Base-by-base conservation (phyloP, 1,140 invertebrate species). In the Camponotus floridanus region DNA sequence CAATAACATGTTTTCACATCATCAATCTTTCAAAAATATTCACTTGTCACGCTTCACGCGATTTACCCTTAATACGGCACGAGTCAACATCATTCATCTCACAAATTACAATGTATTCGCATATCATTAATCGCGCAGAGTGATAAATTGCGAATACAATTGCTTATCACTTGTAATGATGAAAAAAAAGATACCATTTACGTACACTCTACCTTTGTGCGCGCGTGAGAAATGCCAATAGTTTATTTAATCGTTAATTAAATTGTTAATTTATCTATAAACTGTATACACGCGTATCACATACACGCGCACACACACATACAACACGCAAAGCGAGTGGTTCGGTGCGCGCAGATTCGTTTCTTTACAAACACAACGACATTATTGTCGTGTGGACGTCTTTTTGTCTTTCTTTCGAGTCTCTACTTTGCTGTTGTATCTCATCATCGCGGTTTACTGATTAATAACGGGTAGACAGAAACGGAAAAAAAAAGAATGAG, bases 341-440 rank as follows among this genome's bases (percentile, higher is more conserved):
- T 92, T 95, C 94, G 94, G 94, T 95, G 94, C 94, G 94, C 94
- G 91, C 91, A 93, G 88, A 92, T 94, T 93, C 93, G 92, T 94
- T 94, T 94, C 92, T 94, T 94, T 93, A 93, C 79, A 59, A 33
- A 81, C 68, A 61, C 92, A 91, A 83, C 85, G 57, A 73, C 59
- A 65, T 81, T 36, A 39, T 88, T 76, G 80, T 76, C 88, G 88
- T 74, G 76, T 59, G 74, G 68, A 39, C 33, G 81, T 71, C 68
- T 85, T 88, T 88, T 76, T 86, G 81, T 86, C 68, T 88, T 81
- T 74, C 61, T 61, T 70, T 42, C 31, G 64, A 80, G 67, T 76
- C 33, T 71, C 59, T 36, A 65, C n/a, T 83, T 76, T 68, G 11
- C 26, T 67, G 81, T 91, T 85, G 76, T 51, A 85, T 81, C 57